Conservation (phyloP, 1,140 invertebrate species). For the Vollenhovia emeryi region DNA sequence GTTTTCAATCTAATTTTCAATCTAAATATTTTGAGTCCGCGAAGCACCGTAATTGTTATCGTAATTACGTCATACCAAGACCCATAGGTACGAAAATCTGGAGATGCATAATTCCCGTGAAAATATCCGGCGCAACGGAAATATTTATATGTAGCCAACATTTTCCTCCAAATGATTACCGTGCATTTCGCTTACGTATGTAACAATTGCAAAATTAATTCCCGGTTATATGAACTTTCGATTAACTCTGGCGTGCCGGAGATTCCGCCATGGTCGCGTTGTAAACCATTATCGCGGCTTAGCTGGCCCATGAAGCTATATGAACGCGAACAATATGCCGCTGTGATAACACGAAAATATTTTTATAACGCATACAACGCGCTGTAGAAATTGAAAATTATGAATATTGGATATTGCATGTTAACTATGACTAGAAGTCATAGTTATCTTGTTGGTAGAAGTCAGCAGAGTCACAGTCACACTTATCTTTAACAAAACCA, state of each 20-base stretch:
- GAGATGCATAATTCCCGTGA: not conserved
- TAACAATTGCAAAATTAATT: slow-evolving; percentile 64
- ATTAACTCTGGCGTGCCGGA: slow-evolving; percentile 59
- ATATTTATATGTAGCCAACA: not conserved
- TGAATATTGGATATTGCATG: not conserved
- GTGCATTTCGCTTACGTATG: slow-evolving; percentile 35
- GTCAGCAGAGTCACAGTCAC: too few relatives aligned
- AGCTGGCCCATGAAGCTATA: slow-evolving; percentile 16
- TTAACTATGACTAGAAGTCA: not conserved
- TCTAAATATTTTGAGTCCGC: too few relatives aligned
- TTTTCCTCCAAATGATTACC: slow-evolving; percentile 44
- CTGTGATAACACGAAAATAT: slow-evolving; percentile 41
- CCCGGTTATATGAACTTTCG: slow-evolving; percentile 42
- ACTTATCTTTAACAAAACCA: not conserved
- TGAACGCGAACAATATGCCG: slow-evolving; percentile 24
- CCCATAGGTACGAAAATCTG: not conserved
- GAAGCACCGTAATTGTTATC: not conserved
- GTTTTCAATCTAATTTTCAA: too few relatives aligned
- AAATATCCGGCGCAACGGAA: not conserved
- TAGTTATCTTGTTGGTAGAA: too few relatives aligned
- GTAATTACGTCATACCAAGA: not conserved
- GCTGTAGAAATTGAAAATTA: slow-evolving; percentile 23
- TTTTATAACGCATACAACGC: slow-evolving; percentile 11
- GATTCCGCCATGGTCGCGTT: slow-evolving; percentile 17
- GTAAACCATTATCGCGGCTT: slow-evolving; percentile 19